Evolutionary conservation across 2,113 vertebrate species (phyloP).

Genomic region (Dissostichus mawsoni): DNA sequence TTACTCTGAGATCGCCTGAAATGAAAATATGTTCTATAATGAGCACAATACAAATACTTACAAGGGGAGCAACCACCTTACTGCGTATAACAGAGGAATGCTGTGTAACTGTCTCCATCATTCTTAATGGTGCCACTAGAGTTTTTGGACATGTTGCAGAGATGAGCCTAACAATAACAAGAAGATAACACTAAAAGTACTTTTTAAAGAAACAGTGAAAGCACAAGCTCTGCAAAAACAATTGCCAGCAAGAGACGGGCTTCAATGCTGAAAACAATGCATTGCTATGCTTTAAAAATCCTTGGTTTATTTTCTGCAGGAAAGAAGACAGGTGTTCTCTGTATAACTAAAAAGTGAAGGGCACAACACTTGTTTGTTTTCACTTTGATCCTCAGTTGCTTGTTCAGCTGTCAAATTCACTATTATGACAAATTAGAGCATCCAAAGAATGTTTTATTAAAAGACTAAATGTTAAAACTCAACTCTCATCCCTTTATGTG

Average conservation of each 20-base stretch:
- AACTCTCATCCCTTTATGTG: background rate
- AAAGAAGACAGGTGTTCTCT: background rate
- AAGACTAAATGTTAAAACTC: background rate
- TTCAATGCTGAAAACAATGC: constrained; percentile 1
- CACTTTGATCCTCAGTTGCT: no score
- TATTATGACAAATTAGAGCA: constrained; percentile 2
- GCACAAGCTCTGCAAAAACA: constrained; percentile 2
- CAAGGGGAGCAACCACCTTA: background rate
- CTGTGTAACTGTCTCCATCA: constrained; percentile 15
- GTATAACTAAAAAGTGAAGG: background rate
- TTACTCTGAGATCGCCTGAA: constrained; percentile 91
- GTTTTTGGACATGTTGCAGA: constrained; percentile 8
- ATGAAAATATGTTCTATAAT: constrained; percentile 20
- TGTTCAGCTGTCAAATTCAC: constrained; percentile 22
- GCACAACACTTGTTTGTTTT: background rate
- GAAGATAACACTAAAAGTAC: background rate
- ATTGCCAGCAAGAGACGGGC: background rate
- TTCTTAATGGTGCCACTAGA: constrained; percentile 4
- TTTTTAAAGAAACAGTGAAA: background rate
- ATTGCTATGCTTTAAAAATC: background rate
- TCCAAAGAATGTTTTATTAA: background rate
- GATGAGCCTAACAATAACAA: constrained; percentile 16
- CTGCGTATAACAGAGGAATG: constrained; percentile 18
- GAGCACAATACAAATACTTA: constrained; percentile 2
- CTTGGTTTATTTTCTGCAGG: background rate